Base-by-base conservation (phyloP, 1,140 invertebrate genomes). In the Caenorhabditis briggsae region DNA sequence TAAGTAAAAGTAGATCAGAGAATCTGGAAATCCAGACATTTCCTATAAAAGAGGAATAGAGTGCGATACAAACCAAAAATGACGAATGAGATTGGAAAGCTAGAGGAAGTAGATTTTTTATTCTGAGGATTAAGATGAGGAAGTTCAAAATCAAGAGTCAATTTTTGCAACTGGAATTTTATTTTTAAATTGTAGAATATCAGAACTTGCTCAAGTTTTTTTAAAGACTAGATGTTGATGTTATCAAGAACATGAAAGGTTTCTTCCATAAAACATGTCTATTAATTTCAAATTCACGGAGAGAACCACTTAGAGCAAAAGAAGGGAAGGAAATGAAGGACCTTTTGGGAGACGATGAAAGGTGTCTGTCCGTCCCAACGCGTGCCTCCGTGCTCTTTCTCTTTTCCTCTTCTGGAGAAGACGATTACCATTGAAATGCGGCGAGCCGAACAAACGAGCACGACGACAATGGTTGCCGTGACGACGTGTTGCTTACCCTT, bases 351-450 rank as follows among this genome's bases (percentile, higher is more conserved):
- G 11, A n/a, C 41, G 65, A n/a, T 41, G 9, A 78, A 23, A 78
- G 70, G 70, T 78, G 70, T 78, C 70, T 46, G 70, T 48, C 70
- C 43, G 70, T 78, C 70, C 70, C 70, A 78, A 23, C 33, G 46
- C 70, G 70, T 78, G 70, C 70, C 70, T 78, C 70, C 46, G 43
- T 50, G 43, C 70, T 78, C 70, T 78, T 25, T 78, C 70, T 78
- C 46, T 78, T 53, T n/a, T 78, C n/a, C 18, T 50, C 11, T 46
- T 46, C n/a, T 53, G 16, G 50, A 46, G 50, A 41, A 33, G 70
- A 78, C 70, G 70, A 78, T 78, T 78, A 78, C 70, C 70, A 78
- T 78, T 78, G 70, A 78, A 78, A 78, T 78, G 70, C 70, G 70
- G 70, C 53, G 70, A 78, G 70, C 70, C 70, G 70, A 50, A 78